Evolutionary conservation across 2,888 invertebrate species (phyloP).

Genomic region (Dusona sp.): DNA sequence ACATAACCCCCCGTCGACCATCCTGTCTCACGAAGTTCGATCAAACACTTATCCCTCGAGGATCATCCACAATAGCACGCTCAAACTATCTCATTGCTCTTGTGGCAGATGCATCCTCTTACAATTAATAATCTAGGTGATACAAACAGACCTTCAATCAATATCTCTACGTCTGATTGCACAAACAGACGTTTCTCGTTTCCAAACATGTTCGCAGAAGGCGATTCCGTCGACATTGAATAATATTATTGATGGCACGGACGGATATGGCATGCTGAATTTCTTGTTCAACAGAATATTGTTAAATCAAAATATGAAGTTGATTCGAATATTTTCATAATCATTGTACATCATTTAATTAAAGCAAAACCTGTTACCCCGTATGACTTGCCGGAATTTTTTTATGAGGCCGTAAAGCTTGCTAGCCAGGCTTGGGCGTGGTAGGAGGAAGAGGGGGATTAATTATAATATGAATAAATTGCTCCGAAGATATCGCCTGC

Average conservation of each 20-base stretch:
- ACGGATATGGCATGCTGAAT: neutral
- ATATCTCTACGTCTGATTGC: slow-evolving; percentile 40
- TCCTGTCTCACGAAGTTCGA: slow-evolving; percentile 35
- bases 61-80: slow-evolving; percentile 49
- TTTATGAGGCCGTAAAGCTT: slow-evolving; percentile 21
- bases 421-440: neutral
- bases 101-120: slow-evolving; percentile 26
- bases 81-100: slow-evolving; percentile 10
- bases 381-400: slow-evolving; percentile 13
- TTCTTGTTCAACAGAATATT: neutral
- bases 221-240: neutral
- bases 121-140: slow-evolving; percentile 59
- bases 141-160: slow-evolving; percentile 46
- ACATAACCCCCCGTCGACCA: slow-evolving; percentile 34
- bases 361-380: slow-evolving; percentile 35
- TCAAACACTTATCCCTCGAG: slow-evolving; percentile 58
- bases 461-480: slow-evolving; percentile 69
- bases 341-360: slow-evolving; percentile 51
- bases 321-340: slow-evolving; percentile 7
- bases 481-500: slow-evolving; percentile 38
- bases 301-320: neutral
- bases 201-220: neutral
- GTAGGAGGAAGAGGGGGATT: slow-evolving; percentile 50
- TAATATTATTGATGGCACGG: neutral
- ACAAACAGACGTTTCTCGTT: slow-evolving; percentile 36